Percentiles rank a stretch among this genome's conserved stretches.
These are phyloP conservation scores for Microctonus brassicae DNA, from an alignment of 2,888 invertebrate genomes.

Conservation along the genomic window DNA sequence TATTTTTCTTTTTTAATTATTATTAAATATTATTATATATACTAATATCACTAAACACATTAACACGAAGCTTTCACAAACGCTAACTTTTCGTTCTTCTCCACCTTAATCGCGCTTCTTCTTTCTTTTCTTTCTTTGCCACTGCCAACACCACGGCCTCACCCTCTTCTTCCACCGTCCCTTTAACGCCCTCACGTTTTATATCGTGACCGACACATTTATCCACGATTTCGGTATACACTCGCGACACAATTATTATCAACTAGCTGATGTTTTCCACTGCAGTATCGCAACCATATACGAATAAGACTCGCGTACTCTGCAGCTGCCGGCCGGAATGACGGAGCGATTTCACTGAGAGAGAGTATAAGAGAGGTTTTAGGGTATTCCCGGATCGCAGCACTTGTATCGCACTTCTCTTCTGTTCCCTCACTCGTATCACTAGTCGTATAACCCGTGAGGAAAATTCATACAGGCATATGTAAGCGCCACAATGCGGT, in stretches of 20 bases:
- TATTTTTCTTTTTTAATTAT: no score
- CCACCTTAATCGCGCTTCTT: slow-evolving; percentile 42
- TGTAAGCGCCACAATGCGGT: no score
- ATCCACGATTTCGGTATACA: slow-evolving; percentile 33
- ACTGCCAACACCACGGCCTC: slow-evolving; percentile 30
- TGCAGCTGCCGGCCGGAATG: not conserved
- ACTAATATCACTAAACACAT: not conserved
- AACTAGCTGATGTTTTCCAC: not conserved
- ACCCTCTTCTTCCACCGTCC: slow-evolving; percentile 29
- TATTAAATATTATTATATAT: no score
- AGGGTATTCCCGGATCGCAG: slow-evolving; percentile 22
- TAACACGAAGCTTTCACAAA: slow-evolving; percentile 28
- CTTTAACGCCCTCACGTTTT: slow-evolving; percentile 54
- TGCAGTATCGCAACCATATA: not conserved
- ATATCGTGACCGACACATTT: slow-evolving; percentile 63
- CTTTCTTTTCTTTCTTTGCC: slow-evolving; percentile 35
- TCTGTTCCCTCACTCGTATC: not conserved
- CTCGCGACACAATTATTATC: slow-evolving; percentile 20
- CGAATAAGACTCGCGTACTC: not conserved
- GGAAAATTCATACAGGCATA: no score
- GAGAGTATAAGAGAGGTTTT: slow-evolving; percentile 31
- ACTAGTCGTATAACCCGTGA: not conserved
- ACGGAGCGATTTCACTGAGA: not conserved
- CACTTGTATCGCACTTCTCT: not conserved
- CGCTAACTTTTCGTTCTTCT: slow-evolving; percentile 42